A percentile compares a stretch with the other conserved stretches of the same genome.
Conservation (phyloP, 2,113 vertebrate species). For the Podocnemis expansa region DNA sequence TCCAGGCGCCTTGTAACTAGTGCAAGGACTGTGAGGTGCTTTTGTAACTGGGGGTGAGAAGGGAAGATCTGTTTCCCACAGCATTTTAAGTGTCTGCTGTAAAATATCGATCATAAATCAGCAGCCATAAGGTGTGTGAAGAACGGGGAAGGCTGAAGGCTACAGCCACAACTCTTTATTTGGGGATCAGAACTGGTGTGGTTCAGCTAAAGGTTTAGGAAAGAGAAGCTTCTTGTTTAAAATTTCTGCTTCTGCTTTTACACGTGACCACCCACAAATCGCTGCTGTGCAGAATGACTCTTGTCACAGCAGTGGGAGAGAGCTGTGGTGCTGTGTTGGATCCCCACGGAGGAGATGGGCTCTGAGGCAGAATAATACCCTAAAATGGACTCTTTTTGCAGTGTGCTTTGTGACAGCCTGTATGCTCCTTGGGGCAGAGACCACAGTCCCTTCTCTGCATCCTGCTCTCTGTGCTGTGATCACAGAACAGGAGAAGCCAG, state of each 20-base stretch:
- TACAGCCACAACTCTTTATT: not conserved
- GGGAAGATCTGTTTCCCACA: not conserved
- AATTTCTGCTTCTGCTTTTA: not conserved
- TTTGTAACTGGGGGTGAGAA: not conserved
- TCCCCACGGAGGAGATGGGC: no score
- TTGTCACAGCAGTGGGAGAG: not conserved
- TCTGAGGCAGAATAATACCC: not conserved
- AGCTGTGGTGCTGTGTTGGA: not conserved
- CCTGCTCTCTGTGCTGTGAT: fast-evolving
- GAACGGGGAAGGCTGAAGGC: not conserved
- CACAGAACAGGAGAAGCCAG: not conserved
- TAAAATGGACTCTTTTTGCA: not conserved
- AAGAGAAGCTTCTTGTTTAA: not conserved
- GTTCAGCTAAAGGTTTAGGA: not conserved
- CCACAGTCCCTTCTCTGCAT: fast-evolving
- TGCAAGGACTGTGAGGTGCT: no score
- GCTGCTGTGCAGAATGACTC: not conserved
- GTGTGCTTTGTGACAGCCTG: not conserved
- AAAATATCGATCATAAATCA: not conserved
- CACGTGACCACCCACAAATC: not conserved
- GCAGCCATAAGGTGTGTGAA: not conserved
- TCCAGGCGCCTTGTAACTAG: not conserved
- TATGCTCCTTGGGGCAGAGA: fast-evolving
- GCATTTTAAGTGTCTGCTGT: not conserved
- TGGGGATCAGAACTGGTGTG: not conserved